These are phyloP conservation scores for Smittia aterrima DNA, from an alignment of 2,888 invertebrate species.

Conservation along the genomic window DNA sequence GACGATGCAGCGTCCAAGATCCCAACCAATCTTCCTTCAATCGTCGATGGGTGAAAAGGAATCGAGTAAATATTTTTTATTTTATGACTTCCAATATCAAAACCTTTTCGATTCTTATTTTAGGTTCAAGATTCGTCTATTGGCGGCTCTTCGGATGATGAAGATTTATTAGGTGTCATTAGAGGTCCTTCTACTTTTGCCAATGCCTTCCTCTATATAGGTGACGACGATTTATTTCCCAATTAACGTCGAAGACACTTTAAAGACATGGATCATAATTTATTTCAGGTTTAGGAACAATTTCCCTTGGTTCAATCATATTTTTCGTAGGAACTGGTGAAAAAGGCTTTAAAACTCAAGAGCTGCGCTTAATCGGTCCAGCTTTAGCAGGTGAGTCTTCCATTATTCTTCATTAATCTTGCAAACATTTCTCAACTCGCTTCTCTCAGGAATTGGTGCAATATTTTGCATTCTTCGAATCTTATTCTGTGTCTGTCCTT, in stretches of 20 bases:
- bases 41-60: conserved; percentile 81
- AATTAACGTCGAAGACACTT: too few species aligned
- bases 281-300: conserved; percentile 78
- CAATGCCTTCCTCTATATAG: conserved; percentile 79
- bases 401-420: background rate
- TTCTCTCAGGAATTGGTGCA: conserved; percentile 64
- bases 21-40: conserved; percentile 59
- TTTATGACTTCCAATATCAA: too few species aligned
- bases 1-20: conserved; percentile 67
- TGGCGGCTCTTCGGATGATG: conserved; percentile 74
- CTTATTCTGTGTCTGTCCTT: conserved; percentile 78
- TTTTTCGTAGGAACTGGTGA: conserved; percentile 89
- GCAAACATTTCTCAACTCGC: background rate
- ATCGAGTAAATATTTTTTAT: conserved; percentile 66
- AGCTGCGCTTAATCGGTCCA: conserved; percentile 81
- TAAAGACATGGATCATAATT: too few species aligned
- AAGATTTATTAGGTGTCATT: conserved; percentile 65
- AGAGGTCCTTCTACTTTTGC: conserved; percentile 77
- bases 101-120: conserved; percentile 44
- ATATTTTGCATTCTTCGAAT: conserved; percentile 81
- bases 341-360: conserved; percentile 83
- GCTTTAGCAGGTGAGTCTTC: conserved; percentile 63
- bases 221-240: background rate
- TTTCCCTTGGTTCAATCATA: conserved; percentile 80
- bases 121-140: conserved; percentile 83